These are phyloP conservation scores for Pygoscelis adeliae DNA, from an alignment of 2,113 vertebrate genomes.

Conservation along the genomic window DNA sequence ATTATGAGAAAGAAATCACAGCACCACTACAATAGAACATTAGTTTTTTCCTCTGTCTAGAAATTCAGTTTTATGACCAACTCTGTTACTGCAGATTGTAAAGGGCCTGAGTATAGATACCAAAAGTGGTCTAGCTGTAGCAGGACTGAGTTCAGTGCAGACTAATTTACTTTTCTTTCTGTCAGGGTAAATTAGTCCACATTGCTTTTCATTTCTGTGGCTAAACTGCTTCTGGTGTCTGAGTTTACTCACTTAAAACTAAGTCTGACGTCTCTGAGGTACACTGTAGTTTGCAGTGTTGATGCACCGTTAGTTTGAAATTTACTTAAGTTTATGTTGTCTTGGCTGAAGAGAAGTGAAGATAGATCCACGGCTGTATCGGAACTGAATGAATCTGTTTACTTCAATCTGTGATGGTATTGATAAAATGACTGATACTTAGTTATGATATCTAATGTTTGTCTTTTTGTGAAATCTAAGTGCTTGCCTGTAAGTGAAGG, in stretches of 20 bases:
- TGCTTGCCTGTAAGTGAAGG: neutral
- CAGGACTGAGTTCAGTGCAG: neutral
- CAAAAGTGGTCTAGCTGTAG: neutral
- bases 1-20: neutral
- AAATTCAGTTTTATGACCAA: neutral
- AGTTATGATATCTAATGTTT: neutral
- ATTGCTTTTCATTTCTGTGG: neutral
- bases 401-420: neutral
- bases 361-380: neutral
- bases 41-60: neutral
- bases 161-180: neutral
- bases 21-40: neutral
- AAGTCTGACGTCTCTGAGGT: neutral
- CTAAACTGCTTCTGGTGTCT: neutral
- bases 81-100: neutral
- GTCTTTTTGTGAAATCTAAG: neutral
- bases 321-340: neutral
- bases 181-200: neutral
- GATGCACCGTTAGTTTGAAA: neutral
- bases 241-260: neutral
- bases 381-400: neutral
- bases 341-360: neutral
- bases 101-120: neutral
- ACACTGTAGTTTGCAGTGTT: neutral
- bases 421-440: neutral